Percentiles rank a stretch among this genome's conserved stretches.
Evolutionary conservation across 1,140 invertebrate genomes (phyloP).

Genomic region (Cydia splendana): DNA sequence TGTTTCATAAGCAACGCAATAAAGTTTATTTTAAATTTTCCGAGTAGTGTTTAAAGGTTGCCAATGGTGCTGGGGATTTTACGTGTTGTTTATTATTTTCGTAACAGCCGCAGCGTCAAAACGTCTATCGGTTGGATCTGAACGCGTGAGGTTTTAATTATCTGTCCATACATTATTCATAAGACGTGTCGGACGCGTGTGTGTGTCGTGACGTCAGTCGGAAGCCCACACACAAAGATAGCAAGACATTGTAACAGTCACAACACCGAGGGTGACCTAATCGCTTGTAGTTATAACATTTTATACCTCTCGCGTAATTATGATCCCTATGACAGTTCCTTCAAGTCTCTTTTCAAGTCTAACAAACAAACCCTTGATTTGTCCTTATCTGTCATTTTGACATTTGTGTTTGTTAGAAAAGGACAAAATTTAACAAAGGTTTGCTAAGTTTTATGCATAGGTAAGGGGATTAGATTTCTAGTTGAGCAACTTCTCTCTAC

Average conservation of each 20-base stretch:
- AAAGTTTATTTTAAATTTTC: neutral
- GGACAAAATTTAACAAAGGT: no score
- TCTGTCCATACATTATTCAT: neutral
- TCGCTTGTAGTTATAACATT: neutral
- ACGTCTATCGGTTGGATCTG: neutral
- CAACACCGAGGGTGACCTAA: neutral
- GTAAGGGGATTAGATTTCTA: no score
- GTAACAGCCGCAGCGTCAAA: neutral
- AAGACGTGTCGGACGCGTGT: neutral
- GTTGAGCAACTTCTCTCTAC: no score
- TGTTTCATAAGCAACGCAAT: constrained; percentile 11
- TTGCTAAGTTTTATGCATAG: no score
- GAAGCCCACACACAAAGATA: neutral
- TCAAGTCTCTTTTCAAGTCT: no score
- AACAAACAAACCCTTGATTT: no score
- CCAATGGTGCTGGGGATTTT: neutral
- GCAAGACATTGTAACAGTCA: neutral
- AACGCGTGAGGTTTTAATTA: neutral
- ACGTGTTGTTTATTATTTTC: constrained; percentile 2
- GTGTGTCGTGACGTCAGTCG: neutral
- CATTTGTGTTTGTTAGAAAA: no score
- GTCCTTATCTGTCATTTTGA: no score
- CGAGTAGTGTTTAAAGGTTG: neutral
- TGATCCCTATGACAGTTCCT: no score
- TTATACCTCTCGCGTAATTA: no score